Percentiles rank a stretch among this genome's conserved stretches.
Evolutionary conservation across 2,113 vertebrate species (phyloP).

Genomic region (Ailuropoda melanoleuca): DNA sequence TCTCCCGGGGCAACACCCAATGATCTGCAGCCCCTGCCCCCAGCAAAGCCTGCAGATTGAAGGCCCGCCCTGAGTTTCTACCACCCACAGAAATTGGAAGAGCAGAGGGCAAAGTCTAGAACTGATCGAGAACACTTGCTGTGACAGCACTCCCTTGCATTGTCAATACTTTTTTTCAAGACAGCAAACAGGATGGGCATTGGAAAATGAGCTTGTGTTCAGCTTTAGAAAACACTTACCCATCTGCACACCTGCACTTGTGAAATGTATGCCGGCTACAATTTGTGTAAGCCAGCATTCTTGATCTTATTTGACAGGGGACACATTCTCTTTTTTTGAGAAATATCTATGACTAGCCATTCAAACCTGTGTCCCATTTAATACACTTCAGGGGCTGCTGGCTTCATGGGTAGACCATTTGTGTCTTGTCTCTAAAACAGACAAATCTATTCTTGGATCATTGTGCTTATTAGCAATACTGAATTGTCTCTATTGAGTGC

Average conservation of each 20-base stretch:
- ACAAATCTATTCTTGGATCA: not conserved
- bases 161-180: not conserved
- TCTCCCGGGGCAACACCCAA: fast-evolving
- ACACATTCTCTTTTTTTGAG: not conserved
- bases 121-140: not conserved
- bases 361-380: not conserved
- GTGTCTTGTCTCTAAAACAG: not conserved
- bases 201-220: not conserved
- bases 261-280: not conserved
- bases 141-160: not conserved
- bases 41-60: not conserved
- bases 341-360: not conserved
- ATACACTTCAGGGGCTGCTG: not conserved
- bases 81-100: not conserved
- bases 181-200: not conserved
- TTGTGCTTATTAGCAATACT: not conserved
- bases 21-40: fast-evolving
- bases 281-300: not conserved
- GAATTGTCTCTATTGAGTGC: not conserved
- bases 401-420: no score
- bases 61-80: not conserved
- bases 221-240: not conserved
- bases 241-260: not conserved
- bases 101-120: no score
- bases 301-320: not conserved